phyloP scores from a whole-genome alignment of 2,113 vertebrate species.

The Ceyx melanurus region DNA sequence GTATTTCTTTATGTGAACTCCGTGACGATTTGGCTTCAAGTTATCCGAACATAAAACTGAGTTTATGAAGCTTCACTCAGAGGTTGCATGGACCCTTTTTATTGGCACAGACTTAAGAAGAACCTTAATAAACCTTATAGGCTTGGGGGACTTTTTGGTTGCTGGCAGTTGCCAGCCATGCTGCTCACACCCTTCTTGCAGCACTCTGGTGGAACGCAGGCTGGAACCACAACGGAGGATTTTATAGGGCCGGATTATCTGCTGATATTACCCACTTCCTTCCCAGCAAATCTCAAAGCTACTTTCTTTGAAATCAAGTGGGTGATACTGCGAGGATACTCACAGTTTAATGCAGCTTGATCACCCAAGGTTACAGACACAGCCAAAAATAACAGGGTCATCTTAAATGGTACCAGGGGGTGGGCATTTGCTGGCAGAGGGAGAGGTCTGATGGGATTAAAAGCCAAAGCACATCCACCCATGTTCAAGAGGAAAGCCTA shows the following conservation, averaged over 20 bases:
- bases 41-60: conserved; percentile 49
- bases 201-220: neutral
- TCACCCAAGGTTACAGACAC: neutral
- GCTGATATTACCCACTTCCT: neutral
- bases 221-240: conserved; percentile 10
- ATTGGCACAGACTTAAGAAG: conserved; percentile 58
- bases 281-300: neutral
- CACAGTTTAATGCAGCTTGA: neutral
- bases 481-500: neutral
- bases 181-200: neutral
- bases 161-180: conserved; percentile 16
- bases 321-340: conserved; percentile 20
- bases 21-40: conserved; percentile 51
- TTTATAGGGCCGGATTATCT: conserved; percentile 58
- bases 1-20: conserved; percentile 48
- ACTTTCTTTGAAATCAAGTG: conserved; percentile 47
- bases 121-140: conserved; percentile 58
- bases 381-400: conserved; percentile 34
- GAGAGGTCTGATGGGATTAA: neutral
- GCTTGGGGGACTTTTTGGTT: conserved; percentile 35
- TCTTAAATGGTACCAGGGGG: neutral
- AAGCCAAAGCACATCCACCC: neutral
- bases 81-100: conserved; percentile 53
- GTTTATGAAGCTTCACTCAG: conserved; percentile 41
- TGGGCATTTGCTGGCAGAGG: neutral